Evolutionary conservation across 35 echinoderm and acorn worm genomes (phyloP).

Genomic region (Heliocidaris erythrogramma): DNA sequence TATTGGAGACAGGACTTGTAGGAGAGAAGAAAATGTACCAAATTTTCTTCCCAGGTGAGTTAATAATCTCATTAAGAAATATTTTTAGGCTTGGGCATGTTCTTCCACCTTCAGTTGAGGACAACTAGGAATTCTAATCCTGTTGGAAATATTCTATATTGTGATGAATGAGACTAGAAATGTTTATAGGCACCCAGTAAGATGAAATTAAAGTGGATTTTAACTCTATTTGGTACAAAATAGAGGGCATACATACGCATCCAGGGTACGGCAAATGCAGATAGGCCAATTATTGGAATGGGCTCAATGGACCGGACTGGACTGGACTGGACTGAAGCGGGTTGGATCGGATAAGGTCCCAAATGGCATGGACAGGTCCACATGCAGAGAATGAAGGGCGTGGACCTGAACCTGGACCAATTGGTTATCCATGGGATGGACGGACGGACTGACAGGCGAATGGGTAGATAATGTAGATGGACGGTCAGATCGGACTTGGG

Average conservation of each 20-base stretch:
- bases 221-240: not conserved
- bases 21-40: not conserved
- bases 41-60: not conserved
- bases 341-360: not conserved
- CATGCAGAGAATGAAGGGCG: not conserved
- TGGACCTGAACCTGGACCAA: not conserved
- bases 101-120: too few relatives aligned
- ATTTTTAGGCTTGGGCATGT: not conserved
- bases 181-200: not conserved
- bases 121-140: too few relatives aligned
- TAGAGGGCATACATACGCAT: slow-evolving; percentile 36
- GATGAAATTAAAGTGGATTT: not conserved
- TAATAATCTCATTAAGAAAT: not conserved
- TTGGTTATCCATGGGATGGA: not conserved
- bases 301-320: slow-evolving; percentile 36
- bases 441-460: not conserved
- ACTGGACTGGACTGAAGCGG: not conserved
- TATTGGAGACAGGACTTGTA: not conserved
- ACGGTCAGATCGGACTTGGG: slow-evolving; percentile 23
- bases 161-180: not conserved
- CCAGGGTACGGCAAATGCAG: slow-evolving; percentile 8
- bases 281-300: slow-evolving; percentile 15
- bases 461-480: slow-evolving; percentile 19
- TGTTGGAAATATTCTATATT: too few relatives aligned
- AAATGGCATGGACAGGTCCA: slow-evolving; percentile 13